Base-by-base conservation (phyloP, 2,113 vertebrate genomes). In the Corvus moneduloides region DNA sequence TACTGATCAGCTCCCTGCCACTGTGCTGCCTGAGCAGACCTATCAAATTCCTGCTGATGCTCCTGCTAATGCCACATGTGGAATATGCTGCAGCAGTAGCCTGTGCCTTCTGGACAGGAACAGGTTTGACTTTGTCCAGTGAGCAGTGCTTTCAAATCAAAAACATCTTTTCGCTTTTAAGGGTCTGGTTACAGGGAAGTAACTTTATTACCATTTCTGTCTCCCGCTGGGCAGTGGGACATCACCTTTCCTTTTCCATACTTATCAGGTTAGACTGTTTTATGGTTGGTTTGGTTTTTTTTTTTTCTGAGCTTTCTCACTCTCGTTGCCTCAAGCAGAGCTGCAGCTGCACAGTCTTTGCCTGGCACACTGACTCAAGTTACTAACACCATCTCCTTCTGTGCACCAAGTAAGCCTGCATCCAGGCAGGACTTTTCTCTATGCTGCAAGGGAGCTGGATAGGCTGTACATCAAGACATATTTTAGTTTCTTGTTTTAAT, bases 251-350 rank as follows among this genome's bases (percentile, higher is more conserved):
- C 23, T 79, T 80, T 94, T 49, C 44, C 44, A 13, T 24, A 27
- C 30, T 83, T 69, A 55, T 17, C 37, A 58, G 35, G 27, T 73
- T 68, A 58, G 63, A 75, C 62, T 56, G 67, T 72, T 89, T 66
- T 56, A 20, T 51, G 51, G 26, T 1, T 37, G 6, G 10, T 39
- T 39, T 59, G n/a, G 20, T 3, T n/a, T 23, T 16, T 44, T 59
- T 5, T 17, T 48, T 76, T 43, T 44, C 43, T 59, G 73, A 55
- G 49, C 26, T 63, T 73, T 79, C 68, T 78, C 19, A 2, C 11
- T 69, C 9, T 33, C 0, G 0, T 10, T 66, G 77, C 32, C 2
- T 13, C 0, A 3, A 66, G 52, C 44, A 30, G 72, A 84, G 55
- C 54, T 80, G 68, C n/a, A 71, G 83, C 56, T 46, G 54, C 71